Conservation (phyloP, 2,797 vertebrate genomes). For the Tympanoctomys barrerae region DNA sequence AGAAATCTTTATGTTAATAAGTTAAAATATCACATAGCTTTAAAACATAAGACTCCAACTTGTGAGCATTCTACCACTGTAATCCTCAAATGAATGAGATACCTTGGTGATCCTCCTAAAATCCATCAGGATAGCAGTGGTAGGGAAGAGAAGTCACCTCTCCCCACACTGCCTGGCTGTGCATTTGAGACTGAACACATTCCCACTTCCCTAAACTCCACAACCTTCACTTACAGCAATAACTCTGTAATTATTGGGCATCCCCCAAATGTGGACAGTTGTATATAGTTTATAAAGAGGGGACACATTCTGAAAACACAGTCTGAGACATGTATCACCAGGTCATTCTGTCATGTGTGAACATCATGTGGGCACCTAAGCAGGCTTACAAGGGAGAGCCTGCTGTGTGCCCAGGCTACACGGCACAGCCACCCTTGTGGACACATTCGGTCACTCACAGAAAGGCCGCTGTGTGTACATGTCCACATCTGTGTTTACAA, state of each 20-base stretch:
- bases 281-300: too few relatives aligned
- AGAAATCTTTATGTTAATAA: constrained; percentile 28
- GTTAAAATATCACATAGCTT: background rate
- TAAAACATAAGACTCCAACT: background rate
- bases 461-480: background rate
- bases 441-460: too few relatives aligned
- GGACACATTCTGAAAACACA: background rate
- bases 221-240: background rate
- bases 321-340: background rate
- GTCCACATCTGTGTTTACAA: too few relatives aligned
- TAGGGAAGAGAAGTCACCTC: background rate
- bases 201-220: background rate
- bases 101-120: background rate
- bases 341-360: background rate
- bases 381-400: background rate
- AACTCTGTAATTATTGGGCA: too few relatives aligned
- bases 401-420: background rate
- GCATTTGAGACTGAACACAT: background rate
- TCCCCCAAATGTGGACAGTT: background rate
- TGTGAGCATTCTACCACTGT: background rate
- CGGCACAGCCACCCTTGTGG: background rate
- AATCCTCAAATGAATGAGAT: background rate
- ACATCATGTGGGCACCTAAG: background rate
- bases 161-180: background rate
- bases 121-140: background rate